A percentile compares a stretch with the other conserved stretches of the same genome.
These are phyloP conservation scores for Nettapus auritus DNA, from an alignment of 2,113 vertebrate genomes.

Conservation along the genomic window DNA sequence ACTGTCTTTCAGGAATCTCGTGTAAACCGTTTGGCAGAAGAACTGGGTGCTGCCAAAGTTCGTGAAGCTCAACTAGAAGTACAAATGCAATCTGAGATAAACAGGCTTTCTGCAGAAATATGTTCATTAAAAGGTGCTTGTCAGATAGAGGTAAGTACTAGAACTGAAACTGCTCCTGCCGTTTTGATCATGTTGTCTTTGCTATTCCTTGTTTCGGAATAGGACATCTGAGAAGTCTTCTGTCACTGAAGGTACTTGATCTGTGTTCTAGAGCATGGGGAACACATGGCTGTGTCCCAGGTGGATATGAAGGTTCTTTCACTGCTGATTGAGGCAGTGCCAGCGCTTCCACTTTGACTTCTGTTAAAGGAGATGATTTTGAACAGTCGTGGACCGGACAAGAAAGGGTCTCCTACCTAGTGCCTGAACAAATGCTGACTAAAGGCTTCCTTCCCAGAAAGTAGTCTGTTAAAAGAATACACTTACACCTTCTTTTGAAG, in stretches of 20 bases:
- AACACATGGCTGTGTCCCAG: neutral
- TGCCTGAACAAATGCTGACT: neutral
- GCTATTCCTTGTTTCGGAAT: neutral
- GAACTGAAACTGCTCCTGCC: neutral
- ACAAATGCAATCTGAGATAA: slow-evolving; percentile 71
- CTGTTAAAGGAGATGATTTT: neutral
- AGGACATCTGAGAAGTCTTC: neutral
- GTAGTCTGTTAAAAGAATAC: neutral
- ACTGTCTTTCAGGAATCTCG: slow-evolving; percentile 66
- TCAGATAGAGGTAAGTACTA: slow-evolving; percentile 44
- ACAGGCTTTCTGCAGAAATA: slow-evolving; percentile 76
- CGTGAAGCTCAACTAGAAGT: slow-evolving; percentile 76
- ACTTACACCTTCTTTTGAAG: too few relatives aligned
- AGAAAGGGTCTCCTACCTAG: neutral
- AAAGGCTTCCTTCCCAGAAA: neutral
- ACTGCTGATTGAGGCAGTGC: neutral
- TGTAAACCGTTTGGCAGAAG: slow-evolving; percentile 74
- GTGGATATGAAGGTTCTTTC: neutral
- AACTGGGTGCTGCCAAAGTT: slow-evolving; percentile 77
- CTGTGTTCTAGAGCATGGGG: neutral
- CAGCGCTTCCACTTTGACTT: neutral
- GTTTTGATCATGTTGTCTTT: neutral
- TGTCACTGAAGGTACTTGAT: neutral
- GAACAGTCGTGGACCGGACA: neutral
- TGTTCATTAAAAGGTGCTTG: slow-evolving; percentile 58